Evolutionary conservation across 2,797 vertebrate genomes (phyloP).

Genomic region (Yasuhikotakia modesta): DNA sequence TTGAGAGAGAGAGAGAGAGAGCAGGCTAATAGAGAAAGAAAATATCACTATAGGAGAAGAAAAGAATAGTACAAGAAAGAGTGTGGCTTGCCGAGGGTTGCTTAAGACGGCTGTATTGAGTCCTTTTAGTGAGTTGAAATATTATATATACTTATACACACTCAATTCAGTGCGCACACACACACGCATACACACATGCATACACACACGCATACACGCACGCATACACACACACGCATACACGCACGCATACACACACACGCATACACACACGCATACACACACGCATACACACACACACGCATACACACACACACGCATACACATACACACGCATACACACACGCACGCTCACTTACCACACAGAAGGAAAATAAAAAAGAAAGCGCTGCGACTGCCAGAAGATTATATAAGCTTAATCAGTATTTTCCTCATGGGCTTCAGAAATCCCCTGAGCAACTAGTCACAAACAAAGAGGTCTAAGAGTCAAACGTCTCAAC

Average conservation of each 20-base stretch:
- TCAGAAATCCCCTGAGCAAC: constrained; percentile 43
- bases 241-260: constrained; percentile 7
- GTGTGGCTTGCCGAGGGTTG: constrained; percentile 14
- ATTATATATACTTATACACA: constrained; percentile 19
- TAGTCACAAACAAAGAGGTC: constrained; percentile 47
- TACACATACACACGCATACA: constrained; percentile 3
- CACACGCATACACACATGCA: no score
- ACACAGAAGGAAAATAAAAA: constrained; percentile 1
- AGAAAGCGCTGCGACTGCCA: constrained; percentile 13
- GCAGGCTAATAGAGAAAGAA: neutral
- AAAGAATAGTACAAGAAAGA: constrained; percentile 25
- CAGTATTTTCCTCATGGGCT: constrained; percentile 35
- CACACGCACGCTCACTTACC: neutral
- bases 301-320: neutral
- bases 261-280: neutral
- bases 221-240: neutral
- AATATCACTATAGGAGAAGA: neutral
- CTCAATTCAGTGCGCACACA: neutral
- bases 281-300: constrained; percentile 6
- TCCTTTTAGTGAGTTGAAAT: constrained; percentile 24
- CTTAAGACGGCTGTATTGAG: constrained; percentile 2
- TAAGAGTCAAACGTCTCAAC: constrained; percentile 37
- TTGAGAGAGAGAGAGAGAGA: neutral
- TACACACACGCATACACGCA: neutral
- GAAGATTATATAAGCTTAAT: constrained; percentile 45